Evolutionary conservation across 2,888 invertebrate genomes (phyloP).

Genomic region (Aromia moschata): DNA sequence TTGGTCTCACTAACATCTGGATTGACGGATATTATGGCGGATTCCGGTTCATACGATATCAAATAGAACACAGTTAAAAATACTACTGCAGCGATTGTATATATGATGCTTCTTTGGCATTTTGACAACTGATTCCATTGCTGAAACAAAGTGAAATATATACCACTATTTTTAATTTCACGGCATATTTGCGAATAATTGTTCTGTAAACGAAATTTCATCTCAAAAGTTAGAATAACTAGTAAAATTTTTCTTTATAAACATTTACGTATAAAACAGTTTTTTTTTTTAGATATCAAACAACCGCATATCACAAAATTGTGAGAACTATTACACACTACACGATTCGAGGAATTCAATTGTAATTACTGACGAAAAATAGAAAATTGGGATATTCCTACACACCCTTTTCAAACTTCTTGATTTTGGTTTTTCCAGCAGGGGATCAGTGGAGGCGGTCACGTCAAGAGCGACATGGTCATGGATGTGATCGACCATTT

Average conservation of each 20-base stretch:
- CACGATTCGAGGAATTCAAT: too few species aligned
- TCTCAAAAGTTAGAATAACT: too few species aligned
- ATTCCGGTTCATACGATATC: conserved; percentile 63
- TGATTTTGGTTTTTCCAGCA: conserved; percentile 42
- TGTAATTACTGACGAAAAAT: too few species aligned
- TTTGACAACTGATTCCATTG: conserved; percentile 88
- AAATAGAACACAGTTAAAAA: conserved; percentile 70
- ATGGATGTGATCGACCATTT: conserved; percentile 33
- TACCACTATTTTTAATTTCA: neutral
- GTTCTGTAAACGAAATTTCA: too few species aligned
- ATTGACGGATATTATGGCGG: conserved; percentile 46
- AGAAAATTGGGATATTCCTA: too few species aligned
- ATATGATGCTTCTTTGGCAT: conserved; percentile 80
- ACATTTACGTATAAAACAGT: too few species aligned
- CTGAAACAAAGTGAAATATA: conserved; percentile 66
- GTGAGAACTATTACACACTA: too few species aligned
- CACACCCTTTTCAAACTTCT: conserved; percentile 51
- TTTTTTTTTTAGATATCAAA: too few species aligned
- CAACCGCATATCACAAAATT: too few species aligned
- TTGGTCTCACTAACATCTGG: conserved; percentile 33
- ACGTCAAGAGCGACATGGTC: conserved; percentile 50
- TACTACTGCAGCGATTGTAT: conserved; percentile 69
- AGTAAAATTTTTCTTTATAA: too few species aligned
- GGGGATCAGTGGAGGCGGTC: conserved; percentile 32
- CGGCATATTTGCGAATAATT: too few species aligned